Base-by-base conservation (phyloP, 2,888 invertebrate species). In the Coronaproctus castanopsis region DNA sequence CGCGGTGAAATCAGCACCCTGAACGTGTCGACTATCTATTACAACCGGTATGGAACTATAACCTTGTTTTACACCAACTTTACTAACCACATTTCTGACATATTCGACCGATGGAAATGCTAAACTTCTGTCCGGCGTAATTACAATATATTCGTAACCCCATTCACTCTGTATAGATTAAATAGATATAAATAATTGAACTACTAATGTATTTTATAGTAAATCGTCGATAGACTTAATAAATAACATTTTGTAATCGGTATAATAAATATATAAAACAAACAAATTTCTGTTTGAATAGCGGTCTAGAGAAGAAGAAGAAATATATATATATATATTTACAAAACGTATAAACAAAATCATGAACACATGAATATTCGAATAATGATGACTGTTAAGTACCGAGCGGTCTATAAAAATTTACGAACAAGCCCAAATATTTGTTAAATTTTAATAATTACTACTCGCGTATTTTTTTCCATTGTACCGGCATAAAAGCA, bases 71-170 rank as follows among this genome's bases (percentile, higher is more conserved):
- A 76, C 73, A 20, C 79, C 83, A 19, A 80, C 83, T 73, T 87
- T 87, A 68, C 81, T 80, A 62, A 91, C 80, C 63, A 84, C 79
- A 68, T 74, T 71, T 59, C 79, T 72, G 2, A 81, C 78, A 66
- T 81, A 80, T 63, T 80, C 80, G 3, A 80, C 79, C 3, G 80
- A 79, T 19, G 81, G 81, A 68, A 81, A 82, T 1, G 77, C 75
- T 23, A 81, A 71, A 67, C 79, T 80, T 65, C 80, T 72, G 65
- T 80, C 80, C 0, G 80, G 80, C 2, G 78, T 79, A 52, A 80
- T 77, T 50, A 76, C 71, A 48, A 80, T 69, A 67, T 78, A 79
- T 61, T 79, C 77, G 64, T 71, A 73, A 21, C 77, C 78, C 61
- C 71, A 72, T 20, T 73, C 66, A 62, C 74, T 75, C 78, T 78